Evolutionary conservation across 23 tunicate genomes (phyloP), one percentile per base, ranked within the genome.

Genomic region (Phallusia fumigata): DNA sequence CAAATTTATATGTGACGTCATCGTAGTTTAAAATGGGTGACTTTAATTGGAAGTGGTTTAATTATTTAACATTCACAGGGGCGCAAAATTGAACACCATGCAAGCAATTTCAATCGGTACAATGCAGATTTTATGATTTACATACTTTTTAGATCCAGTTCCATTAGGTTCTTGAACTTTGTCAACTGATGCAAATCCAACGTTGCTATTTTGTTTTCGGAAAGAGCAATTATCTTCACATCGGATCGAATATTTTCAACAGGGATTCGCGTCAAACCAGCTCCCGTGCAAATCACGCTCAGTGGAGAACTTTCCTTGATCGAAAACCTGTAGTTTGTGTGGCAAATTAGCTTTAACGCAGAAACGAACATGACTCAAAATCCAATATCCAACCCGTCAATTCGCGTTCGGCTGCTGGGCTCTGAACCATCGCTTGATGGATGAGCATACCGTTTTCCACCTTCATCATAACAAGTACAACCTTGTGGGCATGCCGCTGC

Each of bases 381-480:
- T 86, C 88, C 52, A 88, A 84, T 0, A 36, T 65, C 69, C 3
- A 6, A 58, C 69, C 69, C 69, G 16, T 58, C 69, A 58, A 58
- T 58, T 58, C 69, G 26, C 69, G 8, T 58, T 58, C 28, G 69
- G 16, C 3, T 24, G 16, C 15, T 24, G 3, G 26, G 16, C 26
- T 21, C 3, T 21, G 28, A 22, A 58, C 1, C 69, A 58, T 1
- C 28, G 28, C 28, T 13, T 58, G 26, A 22, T 5, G 26, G 69
- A 24, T 69, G 28, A 35, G 15, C 81, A 36, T 90, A 85, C 58
- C 73, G 65, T 18, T 28, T 30, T n/a, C 89, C 86, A 5, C 32
- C 81, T 45, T 76, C 82, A 52, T 90, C 85, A 49, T 28, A 90
- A 76, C 95, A 90, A 32, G 82, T 81, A 77, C 95, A 90, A 18